Evolutionary conservation across 2,888 invertebrate genomes (phyloP), one percentile per base, ranked within the genome.

Genomic region (Ormyrus thymus): DNA sequence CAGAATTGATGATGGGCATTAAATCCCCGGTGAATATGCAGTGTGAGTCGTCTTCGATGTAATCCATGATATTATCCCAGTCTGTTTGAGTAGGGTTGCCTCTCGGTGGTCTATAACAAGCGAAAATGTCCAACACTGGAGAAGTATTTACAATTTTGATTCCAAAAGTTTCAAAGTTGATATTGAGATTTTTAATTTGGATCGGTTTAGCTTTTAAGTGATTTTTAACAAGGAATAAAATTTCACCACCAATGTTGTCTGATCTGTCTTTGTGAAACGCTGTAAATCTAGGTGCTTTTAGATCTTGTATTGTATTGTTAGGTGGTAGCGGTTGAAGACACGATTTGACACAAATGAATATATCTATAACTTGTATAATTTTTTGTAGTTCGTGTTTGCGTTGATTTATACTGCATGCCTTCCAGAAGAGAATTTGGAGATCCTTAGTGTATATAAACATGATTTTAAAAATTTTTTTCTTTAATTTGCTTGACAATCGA

Each of bases 91-190:
- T 11, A 11, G 61, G 48, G 6, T 6, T 64, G 11, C 1, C 1
- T 53, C 71, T 68, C 7, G 76, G 79, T 8, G 46, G 43, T 65
- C 76, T 70, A 43, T 79, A 79, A 59, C 66, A 76, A 13, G 51
- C 13, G 7, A 71, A 46, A 45, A 79, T 48, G 48, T 71, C 46
- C 10, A 79, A n/a, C 4, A 29, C 10, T 1, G 59, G 76, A 29
- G 4, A 53, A 6, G 53, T 61, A 29, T 79, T 76, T 46, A 45
- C 66, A n/a, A 79, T 15, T 11, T 58, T 48, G 51, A 79, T 50
- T 10, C 68, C 76, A 11, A 50, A 62, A 4, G 70, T 7, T 73
- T 80, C 80, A 10, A 73, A 45, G 1, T 68, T 61, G 1, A 50
- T 10, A 51, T 76, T 15, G 29, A 46, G 50, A 8, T 10, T 10